Percentiles rank a stretch among this genome's conserved stretches.
These are phyloP conservation scores for Cheilosia urbana DNA, from an alignment of 2,888 invertebrate species.

Conservation along the genomic window DNA sequence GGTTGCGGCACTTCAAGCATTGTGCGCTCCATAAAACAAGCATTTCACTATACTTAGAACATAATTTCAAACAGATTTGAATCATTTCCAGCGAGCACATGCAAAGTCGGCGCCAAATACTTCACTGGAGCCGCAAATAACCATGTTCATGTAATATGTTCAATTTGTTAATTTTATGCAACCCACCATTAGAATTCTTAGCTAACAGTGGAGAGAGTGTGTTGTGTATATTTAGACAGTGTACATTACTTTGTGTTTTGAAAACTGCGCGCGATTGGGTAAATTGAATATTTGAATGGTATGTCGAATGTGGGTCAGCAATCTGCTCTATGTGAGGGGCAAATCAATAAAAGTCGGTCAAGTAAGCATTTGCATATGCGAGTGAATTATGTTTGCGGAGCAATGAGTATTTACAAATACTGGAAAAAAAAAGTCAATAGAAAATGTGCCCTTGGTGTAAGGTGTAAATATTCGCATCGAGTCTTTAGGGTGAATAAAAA, in stretches of 20 bases:
- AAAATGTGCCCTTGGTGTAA: background rate
- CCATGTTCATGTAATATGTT: slow-evolving; percentile 40
- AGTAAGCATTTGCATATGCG: slow-evolving; percentile 33
- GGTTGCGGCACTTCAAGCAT: background rate
- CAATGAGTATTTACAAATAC: background rate
- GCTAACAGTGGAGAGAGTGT: background rate
- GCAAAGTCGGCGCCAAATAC: slow-evolving; percentile 40
- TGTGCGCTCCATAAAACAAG: background rate
- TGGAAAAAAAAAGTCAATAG: background rate
- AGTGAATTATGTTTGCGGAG: background rate
- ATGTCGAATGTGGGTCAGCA: slow-evolving; percentile 41
- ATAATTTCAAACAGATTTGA: slow-evolving; percentile 11
- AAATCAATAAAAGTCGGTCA: slow-evolving; percentile 24
- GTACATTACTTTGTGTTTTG: background rate
- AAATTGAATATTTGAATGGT: slow-evolving; percentile 21
- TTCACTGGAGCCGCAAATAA: slow-evolving; percentile 22
- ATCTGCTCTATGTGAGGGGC: slow-evolving; percentile 34
- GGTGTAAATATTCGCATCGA: too few relatives aligned
- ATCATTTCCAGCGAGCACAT: slow-evolving; percentile 26
- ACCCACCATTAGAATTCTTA: background rate
- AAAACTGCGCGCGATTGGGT: background rate
- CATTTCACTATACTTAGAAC: background rate
- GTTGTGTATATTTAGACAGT: background rate
- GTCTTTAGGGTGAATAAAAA: too few relatives aligned
- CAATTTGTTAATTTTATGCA: slow-evolving; percentile 48